Base-by-base conservation (phyloP, 2,888 invertebrate species). In the Gymnocheta viridis region DNA sequence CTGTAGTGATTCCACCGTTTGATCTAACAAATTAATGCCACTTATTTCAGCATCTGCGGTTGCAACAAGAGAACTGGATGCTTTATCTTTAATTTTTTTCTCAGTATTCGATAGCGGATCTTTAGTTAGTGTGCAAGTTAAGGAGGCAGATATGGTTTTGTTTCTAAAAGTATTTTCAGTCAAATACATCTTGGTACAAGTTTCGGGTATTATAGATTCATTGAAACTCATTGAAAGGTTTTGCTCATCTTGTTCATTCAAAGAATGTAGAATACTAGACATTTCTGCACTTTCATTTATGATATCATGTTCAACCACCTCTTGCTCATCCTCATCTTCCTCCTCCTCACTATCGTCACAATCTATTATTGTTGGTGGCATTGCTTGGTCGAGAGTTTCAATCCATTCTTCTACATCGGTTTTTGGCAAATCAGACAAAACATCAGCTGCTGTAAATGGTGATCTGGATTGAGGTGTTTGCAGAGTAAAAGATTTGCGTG, bases 11-110 rank as follows among this genome's bases (percentile, higher is more conserved):
- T 90, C 91, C 0, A 87, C 83, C 2, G 90, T 89, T 80, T 89
- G 87, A 85, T 91, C 91, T 1, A 91, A 82, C 35, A 89, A 66
- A 76, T 89, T 87, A 41, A 91, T 89, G 7, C 91, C 91, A 73
- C 91, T 91, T 66, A 91, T 87, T 58, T 91, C 90, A 0, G 87
- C 82, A 62, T 54, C 70, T 17, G 56, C 56, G 4, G 81, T 35
- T 7, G 77, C 69, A 32, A 17, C 12, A 6, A 27, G 17, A 0
- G 69, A 22, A 10, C 56, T 9, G 14, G 29, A 27, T 19, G 24
- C 49, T 2, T 51, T 64, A 67, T 41, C 27, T 4, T 58, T 44
- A 9, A 51, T 64, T 70, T 87, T 77, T 12, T 69, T 19, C n/a
- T n/a, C 17, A 2, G 44, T 49, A 58, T 32, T 56, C 19, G 22